These are phyloP conservation scores for Brachionus manjavacas DNA, from an alignment of 1,140 invertebrate genomes.

Conservation along the genomic window DNA sequence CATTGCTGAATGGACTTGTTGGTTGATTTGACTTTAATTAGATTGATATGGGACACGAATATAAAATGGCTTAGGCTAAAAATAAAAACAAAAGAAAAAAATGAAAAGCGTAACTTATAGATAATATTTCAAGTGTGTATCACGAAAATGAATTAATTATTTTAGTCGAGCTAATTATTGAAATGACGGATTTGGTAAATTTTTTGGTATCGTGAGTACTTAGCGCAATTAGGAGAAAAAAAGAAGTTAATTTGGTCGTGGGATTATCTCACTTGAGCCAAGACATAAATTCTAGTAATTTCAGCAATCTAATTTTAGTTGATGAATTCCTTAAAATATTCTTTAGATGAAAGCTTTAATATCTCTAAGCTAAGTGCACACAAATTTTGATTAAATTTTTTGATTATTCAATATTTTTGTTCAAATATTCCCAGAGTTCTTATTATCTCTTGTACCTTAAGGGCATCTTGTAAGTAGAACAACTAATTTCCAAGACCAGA, in stretches of 20 bases:
- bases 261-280: not conserved
- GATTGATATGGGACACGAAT: conserved; percentile 33
- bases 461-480: not conserved
- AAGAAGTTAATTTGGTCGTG: not conserved
- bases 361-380: not conserved
- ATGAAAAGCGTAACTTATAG: conserved; percentile 19
- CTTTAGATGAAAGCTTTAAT: not conserved
- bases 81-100: not conserved
- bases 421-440: not conserved
- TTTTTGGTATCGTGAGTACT: not conserved
- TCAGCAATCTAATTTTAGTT: not conserved
- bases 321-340: not conserved
- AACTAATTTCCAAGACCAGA: not conserved
- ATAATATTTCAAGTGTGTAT: conserved; percentile 13
- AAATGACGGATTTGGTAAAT: not conserved
- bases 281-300: not conserved
- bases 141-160: conserved; percentile 19
- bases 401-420: not conserved
- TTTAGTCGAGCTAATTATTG: not conserved
- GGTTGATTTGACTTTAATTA: conserved; percentile 28
- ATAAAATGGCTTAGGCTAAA: not conserved
- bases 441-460: not conserved
- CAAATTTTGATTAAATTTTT: not conserved
- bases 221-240: not conserved
- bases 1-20: not conserved